Evolutionary conservation across 2,888 invertebrate species (phyloP), one percentile per base, ranked within the genome.

Genomic region (Leptopilina syphax): DNA sequence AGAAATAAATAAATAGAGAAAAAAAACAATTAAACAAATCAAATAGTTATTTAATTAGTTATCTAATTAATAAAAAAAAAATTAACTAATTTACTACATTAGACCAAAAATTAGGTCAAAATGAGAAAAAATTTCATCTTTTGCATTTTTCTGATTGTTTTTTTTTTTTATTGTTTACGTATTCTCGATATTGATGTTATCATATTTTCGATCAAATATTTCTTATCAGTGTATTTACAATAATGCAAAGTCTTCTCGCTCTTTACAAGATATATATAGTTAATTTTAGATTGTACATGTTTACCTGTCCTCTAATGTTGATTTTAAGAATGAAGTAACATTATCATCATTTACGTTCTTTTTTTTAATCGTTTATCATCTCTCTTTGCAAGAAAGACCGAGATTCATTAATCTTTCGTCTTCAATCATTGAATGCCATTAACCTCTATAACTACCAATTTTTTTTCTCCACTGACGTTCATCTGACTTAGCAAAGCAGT

Each of bases 171-270:
- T 34, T 34, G 4, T 34, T 34, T 34, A 34, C 34, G 34, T 34
- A 34, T 34, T 34, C 34, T 34, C 34, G 34, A 34, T 34, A 34
- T 34, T 34, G 34, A 34, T 34, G 34, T 34, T 34, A 34, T 34
- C 34, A 34, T 34, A 34, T 34, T 34, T 34, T 34, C 34, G 3
- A 34, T 34, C 34, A 34, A 34, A 34, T 34, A 44, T 44, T 44
- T 44, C 44, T 44, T 44, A 81, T 81, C 78, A 82, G 78, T 81
- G 66, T 81, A 44, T 82, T 80, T 77, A 80, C 80, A 66, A 77
- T 83, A 70, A 27, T 34, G 34, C 34, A 34, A 34, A 34, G 34
- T 34, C 34, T 34, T 34, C 34, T 34, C 34, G 34, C 34, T 34
- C 34, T 34, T 34, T 34, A 3, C 2, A 34, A 34, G 3, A 34